phyloP scores from a whole-genome alignment of 2,797 vertebrate species.

The Glyptemys insculpta region DNA sequence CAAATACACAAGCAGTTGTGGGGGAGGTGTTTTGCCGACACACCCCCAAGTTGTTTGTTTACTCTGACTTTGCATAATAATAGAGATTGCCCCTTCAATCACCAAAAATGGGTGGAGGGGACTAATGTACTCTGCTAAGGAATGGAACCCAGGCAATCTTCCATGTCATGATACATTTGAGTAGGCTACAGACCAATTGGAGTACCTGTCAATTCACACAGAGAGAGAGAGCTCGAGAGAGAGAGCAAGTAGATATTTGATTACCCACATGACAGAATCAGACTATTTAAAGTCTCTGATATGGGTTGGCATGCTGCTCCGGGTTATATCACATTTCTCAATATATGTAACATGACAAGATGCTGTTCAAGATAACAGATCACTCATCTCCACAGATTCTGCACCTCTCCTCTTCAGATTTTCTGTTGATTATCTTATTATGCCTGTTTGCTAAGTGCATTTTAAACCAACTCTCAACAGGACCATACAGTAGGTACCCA shows the following conservation, averaged over 20 bases:
- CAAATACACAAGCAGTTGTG: not conserved
- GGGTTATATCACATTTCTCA: slow-evolving; percentile 25
- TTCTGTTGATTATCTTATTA: not conserved
- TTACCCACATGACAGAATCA: not conserved
- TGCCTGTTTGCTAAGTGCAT: not conserved
- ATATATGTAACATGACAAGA: not conserved
- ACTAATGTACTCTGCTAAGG: not conserved
- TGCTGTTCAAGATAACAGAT: not conserved
- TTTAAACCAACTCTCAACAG: not conserved
- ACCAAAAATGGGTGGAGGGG: not conserved
- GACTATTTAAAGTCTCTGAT: slow-evolving; percentile 51
- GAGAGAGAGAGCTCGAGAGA: not conserved
- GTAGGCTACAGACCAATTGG: not conserved
- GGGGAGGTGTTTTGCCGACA: not conserved
- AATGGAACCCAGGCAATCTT: not conserved
- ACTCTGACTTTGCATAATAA: not conserved
- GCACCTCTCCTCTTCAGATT: not conserved
- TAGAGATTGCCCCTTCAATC: not conserved
- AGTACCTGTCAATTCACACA: not conserved
- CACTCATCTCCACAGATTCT: not conserved
- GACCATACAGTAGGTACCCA: not conserved
- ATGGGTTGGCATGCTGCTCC: not conserved
- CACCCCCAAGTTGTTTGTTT: not conserved
- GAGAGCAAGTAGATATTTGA: not conserved
- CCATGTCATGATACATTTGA: not conserved